Evolutionary conservation across 1,140 invertebrate genomes (phyloP), one percentile per base, ranked within the genome.

Genomic region (Drosophila varians): DNA sequence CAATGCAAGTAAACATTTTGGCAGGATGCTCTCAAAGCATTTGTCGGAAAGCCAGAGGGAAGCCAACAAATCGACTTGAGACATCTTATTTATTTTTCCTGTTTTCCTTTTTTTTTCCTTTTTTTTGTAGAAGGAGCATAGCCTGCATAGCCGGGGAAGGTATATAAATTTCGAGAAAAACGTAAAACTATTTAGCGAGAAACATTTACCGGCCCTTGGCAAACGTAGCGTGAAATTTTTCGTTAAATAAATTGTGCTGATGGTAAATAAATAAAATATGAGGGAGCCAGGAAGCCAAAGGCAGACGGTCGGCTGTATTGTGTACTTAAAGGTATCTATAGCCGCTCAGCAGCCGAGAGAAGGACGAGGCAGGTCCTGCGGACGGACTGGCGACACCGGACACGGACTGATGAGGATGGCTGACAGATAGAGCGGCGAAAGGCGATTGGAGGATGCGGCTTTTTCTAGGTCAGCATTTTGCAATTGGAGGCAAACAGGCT

Each of bases 121-220:
- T 31, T 31, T 31, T 31, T 12, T 38, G 14, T 5, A 14, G 36
- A 16, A 12, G 4, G 16, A 7, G 36, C 4, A 12, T 14, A 38
- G 36, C 3, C 28, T 11, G 12, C 7, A 8, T 25, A 34, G 8
- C 5, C 8, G 31, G 51, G 31, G 34, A 40, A 34, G 19, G 46
- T 46, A 61, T 71, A 82, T 82, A 65, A 70, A 83, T 83, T 77
- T 60, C 48, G n/a, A 60, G 52, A 52, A 61, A 28, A 83, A 65
- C 58, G 62, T 86, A 73, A 86, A 84, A 86, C 76, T 86, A 86
- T 86, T 86, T 87, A 87, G 76, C 72, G 62, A 48, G 60, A 80
- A 87, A 74, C 57, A 69, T 71, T 83, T 65, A 47, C 42, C 42
- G 28, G 11, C 16, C 28, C 4, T 16, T 6, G n/a, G 60, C 47